Evolutionary conservation across 2,888 invertebrate genomes (phyloP).

Genomic region (Boloria selene): DNA sequence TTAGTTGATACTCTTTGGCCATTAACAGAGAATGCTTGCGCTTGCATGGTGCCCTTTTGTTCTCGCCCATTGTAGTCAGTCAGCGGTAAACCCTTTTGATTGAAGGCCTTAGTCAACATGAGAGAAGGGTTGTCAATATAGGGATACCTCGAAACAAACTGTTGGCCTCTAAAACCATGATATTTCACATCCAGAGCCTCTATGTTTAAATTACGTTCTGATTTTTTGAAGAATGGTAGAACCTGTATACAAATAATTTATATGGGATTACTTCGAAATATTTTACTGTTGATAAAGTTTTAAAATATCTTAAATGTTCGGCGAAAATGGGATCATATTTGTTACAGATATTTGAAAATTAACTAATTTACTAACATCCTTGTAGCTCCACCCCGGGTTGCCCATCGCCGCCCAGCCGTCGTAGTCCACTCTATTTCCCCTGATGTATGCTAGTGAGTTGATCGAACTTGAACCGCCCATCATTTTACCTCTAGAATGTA

Average conservation of each 20-base stretch:
- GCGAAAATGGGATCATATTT: too few species aligned
- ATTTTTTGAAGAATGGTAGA: constrained; percentile 86
- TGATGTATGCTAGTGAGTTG: constrained; percentile 84
- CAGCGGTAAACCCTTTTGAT: constrained; percentile 81
- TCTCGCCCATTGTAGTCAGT: constrained; percentile 79
- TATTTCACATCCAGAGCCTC: constrained; percentile 74
- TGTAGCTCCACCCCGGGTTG: constrained; percentile 83
- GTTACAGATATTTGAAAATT: too few species aligned
- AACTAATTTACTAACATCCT: constrained; percentile 61
- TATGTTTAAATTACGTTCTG: constrained; percentile 82
- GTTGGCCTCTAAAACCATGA: constrained; percentile 83
- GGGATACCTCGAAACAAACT: constrained; percentile 82
- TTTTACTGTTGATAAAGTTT: too few species aligned
- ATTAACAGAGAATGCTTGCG: constrained; percentile 79
- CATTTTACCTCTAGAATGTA: constrained; percentile 77
- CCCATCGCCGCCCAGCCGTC: constrained; percentile 84
- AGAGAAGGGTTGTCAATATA: constrained; percentile 82
- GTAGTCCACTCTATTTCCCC: constrained; percentile 83
- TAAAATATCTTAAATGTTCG: not conserved
- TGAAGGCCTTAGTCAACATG: constrained; percentile 79
- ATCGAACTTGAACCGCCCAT: constrained; percentile 86
- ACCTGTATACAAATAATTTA: constrained; percentile 55
- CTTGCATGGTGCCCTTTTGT: constrained; percentile 81
- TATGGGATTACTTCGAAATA: not conserved
- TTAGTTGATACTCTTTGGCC: constrained; percentile 84